Conservation (phyloP, 2,797 vertebrate genomes). For the Neosilurus hyrtlii region DNA sequence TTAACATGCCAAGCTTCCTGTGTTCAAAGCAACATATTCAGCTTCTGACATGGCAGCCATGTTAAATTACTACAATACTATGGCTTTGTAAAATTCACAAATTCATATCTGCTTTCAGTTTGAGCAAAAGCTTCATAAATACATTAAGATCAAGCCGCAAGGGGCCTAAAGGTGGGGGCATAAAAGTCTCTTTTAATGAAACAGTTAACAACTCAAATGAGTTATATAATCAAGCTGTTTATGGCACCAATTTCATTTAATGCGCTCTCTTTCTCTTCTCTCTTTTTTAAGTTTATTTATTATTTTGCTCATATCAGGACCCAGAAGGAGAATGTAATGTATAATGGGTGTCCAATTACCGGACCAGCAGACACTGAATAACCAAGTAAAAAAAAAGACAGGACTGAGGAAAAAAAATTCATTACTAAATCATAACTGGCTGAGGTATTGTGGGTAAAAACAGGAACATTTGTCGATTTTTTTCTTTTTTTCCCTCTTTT, state of each 20-base stretch:
- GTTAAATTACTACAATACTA: constrained; percentile 75
- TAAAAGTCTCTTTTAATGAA: constrained; percentile 76
- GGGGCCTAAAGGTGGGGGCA: constrained; percentile 64
- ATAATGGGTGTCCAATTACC: constrained; percentile 70
- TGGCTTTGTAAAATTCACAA: constrained; percentile 76
- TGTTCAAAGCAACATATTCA: constrained; percentile 58
- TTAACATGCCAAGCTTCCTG: constrained; percentile 61
- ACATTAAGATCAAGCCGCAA: constrained; percentile 68
- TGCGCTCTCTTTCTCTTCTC: constrained; percentile 58
- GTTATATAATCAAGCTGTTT: constrained; percentile 71
- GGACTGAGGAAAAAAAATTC: constrained; percentile 63
- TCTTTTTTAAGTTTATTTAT: background rate
- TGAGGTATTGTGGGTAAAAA: constrained; percentile 95
- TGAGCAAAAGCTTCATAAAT: constrained; percentile 75
- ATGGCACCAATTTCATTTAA: constrained; percentile 75
- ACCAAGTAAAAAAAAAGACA: constrained; percentile 62
- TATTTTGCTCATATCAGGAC: constrained; percentile 69
- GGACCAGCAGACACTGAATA: constrained; percentile 77
- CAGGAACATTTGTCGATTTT: constrained; percentile 78
- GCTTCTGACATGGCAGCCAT: constrained; percentile 62
- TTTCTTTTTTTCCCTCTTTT: constrained; percentile 67
- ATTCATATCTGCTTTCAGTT: constrained; percentile 66
- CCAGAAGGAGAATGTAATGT: constrained; percentile 71
- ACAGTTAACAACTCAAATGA: constrained; percentile 79
- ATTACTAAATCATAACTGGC: constrained; percentile 79